A percentile compares a stretch with the other conserved stretches of the same genome.
phyloP scores from a whole-genome alignment of 1,140 invertebrate species.

The Drosophila pseudoobscura region DNA sequence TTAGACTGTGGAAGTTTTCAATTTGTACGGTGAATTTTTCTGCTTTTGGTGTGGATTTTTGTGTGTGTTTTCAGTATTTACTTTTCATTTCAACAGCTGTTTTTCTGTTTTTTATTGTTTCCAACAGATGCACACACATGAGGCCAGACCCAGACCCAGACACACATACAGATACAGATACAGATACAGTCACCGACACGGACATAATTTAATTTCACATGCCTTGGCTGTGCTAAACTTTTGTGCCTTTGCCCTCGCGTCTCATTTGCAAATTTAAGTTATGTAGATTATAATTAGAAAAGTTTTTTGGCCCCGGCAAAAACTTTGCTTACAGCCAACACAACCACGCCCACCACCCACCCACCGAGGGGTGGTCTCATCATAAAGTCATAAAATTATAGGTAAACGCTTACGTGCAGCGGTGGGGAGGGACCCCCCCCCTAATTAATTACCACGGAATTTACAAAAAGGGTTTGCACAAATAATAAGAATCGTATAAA shows the following conservation, averaged over 20 bases:
- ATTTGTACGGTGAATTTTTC: conserved; percentile 44
- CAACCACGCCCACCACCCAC: conserved; percentile 6
- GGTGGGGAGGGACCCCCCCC: conserved; percentile 29
- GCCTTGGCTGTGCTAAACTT: conserved; percentile 61
- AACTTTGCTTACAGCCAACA: conserved; percentile 56
- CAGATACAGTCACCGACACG: conserved; percentile 22
- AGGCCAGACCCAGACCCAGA: conserved; percentile 17
- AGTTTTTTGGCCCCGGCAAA: conserved; percentile 63
- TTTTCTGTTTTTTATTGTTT: conserved; percentile 18
- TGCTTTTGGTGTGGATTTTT: conserved; percentile 3
- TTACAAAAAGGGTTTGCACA: conserved; percentile 61
- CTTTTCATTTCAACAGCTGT: conserved; percentile 70
- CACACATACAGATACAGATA: conserved; percentile 20
- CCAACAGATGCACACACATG: neutral
- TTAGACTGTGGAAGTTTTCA: conserved; percentile 43
- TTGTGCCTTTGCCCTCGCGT: conserved; percentile 65
- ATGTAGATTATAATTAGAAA: conserved; percentile 82
- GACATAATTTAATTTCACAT: conserved; percentile 76
- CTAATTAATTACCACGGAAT: conserved; percentile 75
- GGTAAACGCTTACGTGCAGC: conserved; percentile 79
- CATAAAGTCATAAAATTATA: conserved; percentile 81
- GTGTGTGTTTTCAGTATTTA: conserved; percentile 38
- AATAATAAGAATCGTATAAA: conserved; percentile 55
- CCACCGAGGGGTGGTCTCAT: conserved; percentile 4
- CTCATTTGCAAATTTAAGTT: conserved; percentile 73